Base-by-base conservation (phyloP, 1,140 invertebrate genomes). In the Papilio polytes region DNA sequence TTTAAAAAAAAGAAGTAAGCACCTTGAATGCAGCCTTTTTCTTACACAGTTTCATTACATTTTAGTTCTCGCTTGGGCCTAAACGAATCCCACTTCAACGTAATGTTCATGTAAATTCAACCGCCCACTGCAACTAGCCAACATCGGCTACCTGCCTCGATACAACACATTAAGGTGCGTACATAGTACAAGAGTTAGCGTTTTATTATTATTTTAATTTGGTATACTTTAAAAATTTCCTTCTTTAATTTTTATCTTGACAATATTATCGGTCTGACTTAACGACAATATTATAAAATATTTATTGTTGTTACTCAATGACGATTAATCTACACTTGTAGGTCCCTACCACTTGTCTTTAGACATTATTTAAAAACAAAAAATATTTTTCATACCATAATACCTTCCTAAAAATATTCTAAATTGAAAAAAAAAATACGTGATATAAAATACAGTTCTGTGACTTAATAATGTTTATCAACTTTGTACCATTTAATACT, bases 41-140 rank as follows among this genome's bases (percentile, higher is more conserved):
- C 44, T 26, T 74, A 48, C 46, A 13, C 46, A 48, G 44, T 46
- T 51, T 74, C 46, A 74, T 74, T 74, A 74, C 73, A 74, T 74
- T 74, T 74, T 46, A 48, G 41, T 74, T 74, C 20, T 46, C 73
- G 44, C 73, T 20, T 74, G 46, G 31, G 12, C 44, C 73, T 74
- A 74, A 74, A 76, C 74, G 74, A 76, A 76, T 51, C 41, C 74
- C 76, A 22, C 76, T 12, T 53, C 18, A 56, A 78, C 31, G 53
- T 78, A 78, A 56, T 59, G 76, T 78, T 59, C 76, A 78, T 78
- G 76, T 59, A 78, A 78, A 78, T 78, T 78, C 15, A 78, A 48
- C 41, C 76, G 51, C 76, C 76, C 76, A 78, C 76, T 78, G 76
- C 76, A 59, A 78, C 51, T 59, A 36, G 26, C 53, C 72, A 46